phyloP scores from a whole-genome alignment of 2,888 invertebrate species.

The Drosophila neutralis region DNA sequence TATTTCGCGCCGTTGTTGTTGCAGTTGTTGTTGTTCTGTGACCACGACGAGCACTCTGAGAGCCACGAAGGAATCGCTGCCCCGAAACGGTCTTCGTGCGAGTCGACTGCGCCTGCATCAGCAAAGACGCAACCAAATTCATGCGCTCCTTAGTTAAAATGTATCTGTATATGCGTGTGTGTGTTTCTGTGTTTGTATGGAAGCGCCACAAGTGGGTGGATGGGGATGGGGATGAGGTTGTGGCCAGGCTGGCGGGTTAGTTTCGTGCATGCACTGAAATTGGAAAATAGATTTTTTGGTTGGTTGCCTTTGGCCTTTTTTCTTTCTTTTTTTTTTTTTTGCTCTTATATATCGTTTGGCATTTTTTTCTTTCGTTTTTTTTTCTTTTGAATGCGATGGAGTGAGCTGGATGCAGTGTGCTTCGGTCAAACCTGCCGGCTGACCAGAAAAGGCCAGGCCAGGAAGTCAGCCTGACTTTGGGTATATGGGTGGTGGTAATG shows the following conservation, averaged over 20 bases:
- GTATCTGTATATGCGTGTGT: conserved; percentile 18
- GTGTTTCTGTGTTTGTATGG: conserved; percentile 45
- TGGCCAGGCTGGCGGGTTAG: conserved; percentile 46
- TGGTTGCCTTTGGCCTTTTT: conserved; percentile 70
- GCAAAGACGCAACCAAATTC: conserved; percentile 72
- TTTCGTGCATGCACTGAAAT: conserved; percentile 75
- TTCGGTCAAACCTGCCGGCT: conserved; percentile 32
- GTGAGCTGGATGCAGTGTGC: conserved; percentile 44
- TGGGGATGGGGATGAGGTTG: conserved; percentile 24
- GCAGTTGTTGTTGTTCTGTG: conserved; percentile 46
- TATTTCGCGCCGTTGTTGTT: conserved; percentile 56
- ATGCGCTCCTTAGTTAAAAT: conserved; percentile 62
- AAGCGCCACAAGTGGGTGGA: conserved; percentile 80
- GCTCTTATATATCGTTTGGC: conserved; percentile 35
- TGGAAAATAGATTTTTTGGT: conserved; percentile 82
- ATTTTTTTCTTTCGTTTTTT: conserved; percentile 19
- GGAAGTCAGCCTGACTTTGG: conserved; percentile 39
- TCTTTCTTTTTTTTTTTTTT: conserved; percentile 22
- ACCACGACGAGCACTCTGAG: conserved; percentile 51
- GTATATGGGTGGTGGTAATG: not conserved
- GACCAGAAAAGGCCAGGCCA: conserved; percentile 29
- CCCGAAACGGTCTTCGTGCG: conserved; percentile 56
- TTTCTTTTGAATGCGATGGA: conserved; percentile 27
- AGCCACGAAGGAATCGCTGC: conserved; percentile 61
- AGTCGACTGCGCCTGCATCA: conserved; percentile 43